phyloP scores from a whole-genome alignment of 2,797 vertebrate species.

The Karalla daura region DNA sequence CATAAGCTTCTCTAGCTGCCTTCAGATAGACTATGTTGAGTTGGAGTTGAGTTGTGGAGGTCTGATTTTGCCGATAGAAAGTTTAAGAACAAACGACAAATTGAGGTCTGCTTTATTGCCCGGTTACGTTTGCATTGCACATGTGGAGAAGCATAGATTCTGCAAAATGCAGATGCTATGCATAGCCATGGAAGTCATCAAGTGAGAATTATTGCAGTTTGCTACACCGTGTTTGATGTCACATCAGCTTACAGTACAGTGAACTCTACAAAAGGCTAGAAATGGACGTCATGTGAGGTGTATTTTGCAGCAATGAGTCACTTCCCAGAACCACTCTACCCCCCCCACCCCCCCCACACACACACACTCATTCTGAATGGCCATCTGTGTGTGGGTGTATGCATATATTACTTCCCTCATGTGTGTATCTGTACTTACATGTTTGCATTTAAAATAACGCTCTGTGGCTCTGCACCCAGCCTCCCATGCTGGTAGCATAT shows the following conservation, averaged over 20 bases:
- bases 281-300: conserved; percentile 21
- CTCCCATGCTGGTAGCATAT: conserved; percentile 33
- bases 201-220: neutral
- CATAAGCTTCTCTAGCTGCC: too few species aligned
- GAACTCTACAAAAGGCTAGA: conserved; percentile 5
- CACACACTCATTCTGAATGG: conserved; percentile 26
- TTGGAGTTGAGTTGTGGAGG: too few species aligned
- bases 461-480: conserved; percentile 30
- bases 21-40: too few species aligned
- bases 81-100: too few species aligned
- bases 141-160: neutral
- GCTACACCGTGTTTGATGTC: neutral
- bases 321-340: conserved; percentile 1
- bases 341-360: neutral
- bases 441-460: conserved; percentile 5
- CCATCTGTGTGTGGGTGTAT: conserved; percentile 8
- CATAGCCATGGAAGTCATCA: neutral
- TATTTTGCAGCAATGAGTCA: conserved; percentile 38
- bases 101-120: too few species aligned
- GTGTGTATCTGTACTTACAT: conserved; percentile 16
- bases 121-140: neutral
- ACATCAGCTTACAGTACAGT: neutral
- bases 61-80: too few species aligned
- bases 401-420: conserved; percentile 16
- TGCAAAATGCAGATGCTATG: neutral